Conservation (phyloP, 2,888 invertebrate species). For the Hypercompe scribonia region DNA sequence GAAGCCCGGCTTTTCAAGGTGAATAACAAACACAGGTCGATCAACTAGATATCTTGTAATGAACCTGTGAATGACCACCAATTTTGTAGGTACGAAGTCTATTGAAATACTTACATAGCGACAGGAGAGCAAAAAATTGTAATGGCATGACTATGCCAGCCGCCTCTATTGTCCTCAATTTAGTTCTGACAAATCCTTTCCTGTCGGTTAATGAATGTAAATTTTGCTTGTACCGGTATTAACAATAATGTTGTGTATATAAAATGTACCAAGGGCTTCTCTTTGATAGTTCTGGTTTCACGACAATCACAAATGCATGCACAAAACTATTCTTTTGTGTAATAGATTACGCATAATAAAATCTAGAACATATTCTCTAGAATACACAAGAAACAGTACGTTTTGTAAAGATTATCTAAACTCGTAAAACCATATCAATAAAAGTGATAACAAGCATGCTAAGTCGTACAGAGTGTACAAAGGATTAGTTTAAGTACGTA, state of each 20-base stretch:
- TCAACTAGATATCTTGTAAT: not conserved
- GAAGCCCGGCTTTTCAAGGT: not conserved
- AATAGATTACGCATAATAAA: too few relatives aligned
- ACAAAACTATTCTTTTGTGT: not conserved
- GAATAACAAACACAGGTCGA: not conserved
- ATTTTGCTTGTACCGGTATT: not conserved
- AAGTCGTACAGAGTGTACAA: not conserved
- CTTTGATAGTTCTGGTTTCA: not conserved
- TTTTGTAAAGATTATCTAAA: not conserved
- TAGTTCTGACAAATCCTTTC: conserved; percentile 2
- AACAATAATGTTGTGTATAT: not conserved
- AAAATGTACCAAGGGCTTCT: not conserved
- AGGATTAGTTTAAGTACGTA: not conserved
- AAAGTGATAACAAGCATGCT: not conserved
- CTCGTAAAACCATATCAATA: not conserved
- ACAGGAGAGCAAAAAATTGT: conserved; percentile 8
- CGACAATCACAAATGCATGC: not conserved
- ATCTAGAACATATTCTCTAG: too few relatives aligned
- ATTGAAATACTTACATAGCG: conserved; percentile 18
- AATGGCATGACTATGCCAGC: not conserved
- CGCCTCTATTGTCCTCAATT: conserved; percentile 9
- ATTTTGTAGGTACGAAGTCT: conserved; percentile 20
- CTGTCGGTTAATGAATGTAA: not conserved
- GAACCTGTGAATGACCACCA: conserved; percentile 24
- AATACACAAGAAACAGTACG: not conserved